Evolutionary conservation across 2,888 invertebrate genomes (phyloP).

Genomic region (Oasisia sp.): DNA sequence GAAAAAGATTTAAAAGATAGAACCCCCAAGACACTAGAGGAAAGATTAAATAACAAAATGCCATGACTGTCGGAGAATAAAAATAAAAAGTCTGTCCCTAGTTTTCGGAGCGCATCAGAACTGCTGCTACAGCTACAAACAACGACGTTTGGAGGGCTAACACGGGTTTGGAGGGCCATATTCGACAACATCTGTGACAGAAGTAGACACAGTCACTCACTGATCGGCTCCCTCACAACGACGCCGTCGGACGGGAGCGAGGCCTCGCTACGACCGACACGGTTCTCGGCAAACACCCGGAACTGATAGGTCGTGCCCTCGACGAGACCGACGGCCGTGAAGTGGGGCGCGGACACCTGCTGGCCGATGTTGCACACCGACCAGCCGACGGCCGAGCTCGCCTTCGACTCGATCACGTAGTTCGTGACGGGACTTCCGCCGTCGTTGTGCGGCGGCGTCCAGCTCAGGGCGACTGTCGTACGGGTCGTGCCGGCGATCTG

Average conservation of each 20-base stretch:
- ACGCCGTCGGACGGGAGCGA: slow-evolving; percentile 38
- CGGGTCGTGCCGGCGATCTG: slow-evolving; percentile 42
- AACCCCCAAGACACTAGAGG: too few relatives aligned
- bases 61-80: neutral
- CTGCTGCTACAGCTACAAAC: too few relatives aligned
- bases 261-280: slow-evolving; percentile 73
- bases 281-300: slow-evolving; percentile 57
- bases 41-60: slow-evolving; percentile 22
- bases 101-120: neutral
- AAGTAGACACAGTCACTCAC: slow-evolving; percentile 27
- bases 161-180: too few relatives aligned
- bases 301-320: slow-evolving; percentile 60
- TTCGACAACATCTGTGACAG: neutral
- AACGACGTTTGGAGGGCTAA: too few relatives aligned
- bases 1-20: too few relatives aligned
- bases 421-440: slow-evolving; percentile 79
- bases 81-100: neutral
- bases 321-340: slow-evolving; percentile 46
- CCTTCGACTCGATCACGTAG: slow-evolving; percentile 50
- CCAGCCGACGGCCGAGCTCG: slow-evolving; percentile 39
- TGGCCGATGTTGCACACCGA: slow-evolving; percentile 36
- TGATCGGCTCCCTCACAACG: slow-evolving; percentile 38
- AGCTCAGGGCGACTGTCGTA: slow-evolving; percentile 65
- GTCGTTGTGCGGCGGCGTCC: slow-evolving; percentile 83
- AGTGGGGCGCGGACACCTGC: slow-evolving; percentile 34